A percentile compares a stretch with the other conserved stretches of the same genome.
Conservation (phyloP, 2,113 vertebrate species). For the Pao palembangensis region DNA sequence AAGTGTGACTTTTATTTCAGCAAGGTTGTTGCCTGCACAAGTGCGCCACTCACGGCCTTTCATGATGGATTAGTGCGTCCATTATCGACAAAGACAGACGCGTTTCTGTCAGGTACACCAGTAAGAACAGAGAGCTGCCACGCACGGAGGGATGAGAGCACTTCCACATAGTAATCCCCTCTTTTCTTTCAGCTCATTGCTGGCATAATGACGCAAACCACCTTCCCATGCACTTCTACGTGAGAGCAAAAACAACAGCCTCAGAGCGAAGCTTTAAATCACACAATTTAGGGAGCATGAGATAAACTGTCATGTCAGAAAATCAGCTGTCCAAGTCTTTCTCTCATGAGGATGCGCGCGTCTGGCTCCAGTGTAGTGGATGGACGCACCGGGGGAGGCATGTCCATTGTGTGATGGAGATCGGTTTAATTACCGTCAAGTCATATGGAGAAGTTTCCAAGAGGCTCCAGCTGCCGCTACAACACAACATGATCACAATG, state of each 20-base stretch:
- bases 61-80: slow-evolving; percentile 20
- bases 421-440: slow-evolving; percentile 26
- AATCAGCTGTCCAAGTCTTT: slow-evolving; percentile 20
- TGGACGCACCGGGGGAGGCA: slow-evolving; percentile 29
- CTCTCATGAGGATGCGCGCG: slow-evolving; percentile 4
- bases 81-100: slow-evolving; percentile 30
- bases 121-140: slow-evolving; percentile 13
- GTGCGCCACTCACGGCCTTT: slow-evolving; percentile 18
- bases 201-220: neutral
- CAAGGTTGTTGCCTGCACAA: slow-evolving; percentile 12
- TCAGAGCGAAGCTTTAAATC: neutral
- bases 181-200: slow-evolving; percentile 4
- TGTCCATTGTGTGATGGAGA: slow-evolving; percentile 36
- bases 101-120: slow-evolving; percentile 12
- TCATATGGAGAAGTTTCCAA: slow-evolving; percentile 23
- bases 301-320: slow-evolving; percentile 11
- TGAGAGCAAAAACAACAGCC: neutral
- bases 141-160: slow-evolving; percentile 4
- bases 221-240: neutral
- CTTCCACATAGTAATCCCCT: slow-evolving; percentile 1
- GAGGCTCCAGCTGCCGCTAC: neutral
- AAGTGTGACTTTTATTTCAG: slow-evolving; percentile 16
- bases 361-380: slow-evolving; percentile 1
- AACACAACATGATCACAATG: neutral
- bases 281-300: neutral